These are phyloP conservation scores for Melieria picta DNA, from an alignment of 2,888 invertebrate species.

Conservation along the genomic window DNA sequence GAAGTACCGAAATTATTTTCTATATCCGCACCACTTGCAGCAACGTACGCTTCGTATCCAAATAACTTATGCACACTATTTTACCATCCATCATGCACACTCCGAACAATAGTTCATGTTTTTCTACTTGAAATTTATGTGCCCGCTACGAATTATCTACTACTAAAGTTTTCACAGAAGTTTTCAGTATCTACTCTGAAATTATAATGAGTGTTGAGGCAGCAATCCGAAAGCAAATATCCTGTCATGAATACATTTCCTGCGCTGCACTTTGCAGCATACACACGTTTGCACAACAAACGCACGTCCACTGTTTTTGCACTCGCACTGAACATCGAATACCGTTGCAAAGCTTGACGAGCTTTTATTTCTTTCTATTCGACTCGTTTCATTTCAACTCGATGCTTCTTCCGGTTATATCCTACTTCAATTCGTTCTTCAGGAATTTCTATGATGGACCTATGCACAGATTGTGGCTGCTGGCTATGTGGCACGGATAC, in stretches of 20 bases:
- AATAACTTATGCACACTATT: no score
- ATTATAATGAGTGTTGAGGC: slow-evolving; percentile 53
- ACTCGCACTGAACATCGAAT: neutral
- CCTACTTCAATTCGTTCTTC: neutral
- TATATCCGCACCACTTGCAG: no score
- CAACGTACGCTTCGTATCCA: no score
- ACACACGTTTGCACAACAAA: neutral
- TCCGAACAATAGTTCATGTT: no score
- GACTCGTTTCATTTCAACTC: neutral
- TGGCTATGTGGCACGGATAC: no score
- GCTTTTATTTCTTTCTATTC: neutral
- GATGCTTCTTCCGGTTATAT: neutral
- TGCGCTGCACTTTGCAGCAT: neutral
- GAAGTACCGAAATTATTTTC: no score
- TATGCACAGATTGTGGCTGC: no score
- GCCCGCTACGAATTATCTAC: no score
- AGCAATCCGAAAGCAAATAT: no score
- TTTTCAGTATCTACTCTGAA: slow-evolving; percentile 40
- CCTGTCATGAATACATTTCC: slow-evolving; percentile 52
- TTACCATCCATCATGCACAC: no score
- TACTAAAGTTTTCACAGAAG: slow-evolving; percentile 5
- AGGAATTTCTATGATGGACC: neutral
- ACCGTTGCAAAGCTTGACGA: neutral
- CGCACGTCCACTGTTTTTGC: neutral
- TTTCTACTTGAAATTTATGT: no score